Evolutionary conservation across 2,797 vertebrate species (phyloP), one percentile per base, ranked within the genome.

Genomic region (Rhinatrema bivittatum): DNA sequence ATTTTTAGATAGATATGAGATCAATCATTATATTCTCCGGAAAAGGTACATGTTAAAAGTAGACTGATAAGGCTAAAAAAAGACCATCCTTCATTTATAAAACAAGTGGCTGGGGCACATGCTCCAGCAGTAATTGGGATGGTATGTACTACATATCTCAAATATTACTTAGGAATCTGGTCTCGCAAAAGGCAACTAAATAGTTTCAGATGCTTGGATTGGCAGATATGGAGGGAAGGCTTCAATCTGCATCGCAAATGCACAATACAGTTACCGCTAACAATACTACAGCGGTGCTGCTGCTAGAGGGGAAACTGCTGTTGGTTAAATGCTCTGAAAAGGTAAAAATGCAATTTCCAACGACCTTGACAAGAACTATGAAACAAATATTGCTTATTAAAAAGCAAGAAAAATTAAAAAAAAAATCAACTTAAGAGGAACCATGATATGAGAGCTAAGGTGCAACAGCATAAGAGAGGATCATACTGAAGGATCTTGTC

Each of bases 291-390:
- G 51, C 64, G 59, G 58, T 39, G 45, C 29, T 53, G 51, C 51
- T 16, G 47, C 22, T 50, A 58, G 14, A 3, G 32, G 56, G 32
- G 56, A 47, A 25, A 30, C 21, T 64, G 25, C 44, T 60, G 52
- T 67, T 59, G 63, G 60, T 68, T 74, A 68, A 79, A 82, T 20
- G 72, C 70, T 71, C 65, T 74, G 79, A 75, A 75, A n/a, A 82
- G 82, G 78, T 81, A 80, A 78, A n/a, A 82, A 86, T 60, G 70
- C 82, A 82, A 86, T 82, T 83, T 78, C 76, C 83, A 79, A 78
- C 76, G 84, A 93, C 90, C 91, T 96, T 94, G 87, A 89, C 77
- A 73, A 50, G 25, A 50, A 39, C 5, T 7, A 25, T 3, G 50
- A 46, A 60, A 37, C 25, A 10, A 44, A 9, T 19, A n/a, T n/a